Evolutionary conservation across 2,888 invertebrate species (phyloP), one percentile per base, ranked within the genome.

Genomic region (Nymphalis polychloros): DNA sequence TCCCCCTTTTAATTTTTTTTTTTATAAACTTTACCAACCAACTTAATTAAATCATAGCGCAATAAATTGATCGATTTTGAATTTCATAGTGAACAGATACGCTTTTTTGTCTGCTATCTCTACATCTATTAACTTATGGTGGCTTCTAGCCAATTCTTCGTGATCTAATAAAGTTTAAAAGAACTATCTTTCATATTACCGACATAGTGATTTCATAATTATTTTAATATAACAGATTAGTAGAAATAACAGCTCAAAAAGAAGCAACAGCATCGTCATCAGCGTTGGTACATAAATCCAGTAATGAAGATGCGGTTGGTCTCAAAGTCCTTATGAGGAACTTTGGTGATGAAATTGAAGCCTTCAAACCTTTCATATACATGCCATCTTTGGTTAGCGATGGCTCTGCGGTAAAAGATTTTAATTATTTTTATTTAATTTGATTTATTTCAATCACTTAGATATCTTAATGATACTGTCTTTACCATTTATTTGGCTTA

Each of bases 271-370:
- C 89, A 0, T 87, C 90, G 0, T 90, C 90, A 0, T 85, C 90
- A 0, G 80, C 85, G 0, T 84, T 86, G 0, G 66, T 81, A 0
- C 81, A 82, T 3, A 77, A 82, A 0, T 73, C 48, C 0, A 23
- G 6, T 3, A 2, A 16, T 27, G 88, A 90, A 6, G 86, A 80
- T 0, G 77, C 82, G 0, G 80, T 86, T 4, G 95, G 95, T 19
- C 87, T 95, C 72, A 89, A 93, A 41, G 87, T 95, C 13, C 83
- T 95, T 7, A 80, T 95, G 75, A 91, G 94, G 73, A 94, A 94
- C 81, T 89, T 95, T 57, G 95, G 95, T 0, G 94, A 95, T 27
- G 95, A 95, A 81, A 79, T 90, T 1, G 76, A 87, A 23, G 93
- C 93, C 1, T 86, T 92, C 1, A 90, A 94, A 68, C 92, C 94